Base-by-base conservation (phyloP, 2,888 invertebrate species). In the Lepidocyrtoides sp. region DNA sequence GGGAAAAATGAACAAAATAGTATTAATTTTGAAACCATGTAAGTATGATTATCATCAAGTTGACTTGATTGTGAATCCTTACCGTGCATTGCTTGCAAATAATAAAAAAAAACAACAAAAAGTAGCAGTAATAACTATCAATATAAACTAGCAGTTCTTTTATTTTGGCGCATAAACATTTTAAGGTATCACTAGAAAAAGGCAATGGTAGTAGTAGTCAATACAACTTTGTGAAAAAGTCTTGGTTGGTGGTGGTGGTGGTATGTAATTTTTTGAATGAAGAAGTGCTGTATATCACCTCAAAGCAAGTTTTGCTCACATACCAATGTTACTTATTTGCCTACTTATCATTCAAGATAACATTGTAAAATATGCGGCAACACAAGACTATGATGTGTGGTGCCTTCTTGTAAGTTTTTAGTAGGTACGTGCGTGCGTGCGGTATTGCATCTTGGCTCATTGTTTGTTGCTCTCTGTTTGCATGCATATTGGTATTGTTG, bases 261-360 rank as follows among this genome's bases (percentile, higher is more conserved):
- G 36, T 51, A 17, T 2, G 51, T 51, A 2, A 17, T 51, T n/a
- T n/a, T n/a, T n/a, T n/a, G n/a, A n/a, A n/a, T n/a, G n/a, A n/a
- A n/a, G n/a, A n/a, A n/a, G 36, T 51, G 17, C 17, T 51, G 51
- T 51, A 51, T 14, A 17, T 3, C 2, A 17, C 51, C 4, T 29
- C 26, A 23, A 60, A 63, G 60, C 14, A 29, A 29, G 60, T 10
- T 63, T 26, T 63, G 29, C 23, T 63, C 51, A n/a, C n/a, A n/a
- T n/a, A n/a, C n/a, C n/a, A n/a, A n/a, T n/a, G n/a, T n/a, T n/a
- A n/a, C n/a, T n/a, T n/a, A n/a, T n/a, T n/a, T n/a, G n/a, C n/a
- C n/a, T n/a, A 14, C 60, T 63, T 63, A 63, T 63, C 60, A 29
- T 26, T 63, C 29, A 26, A 63, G 60, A 63, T 63, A 63, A 63